Evolutionary conservation across 1,140 invertebrate genomes (phyloP).

Genomic region (Euura saliciscinereae): DNA sequence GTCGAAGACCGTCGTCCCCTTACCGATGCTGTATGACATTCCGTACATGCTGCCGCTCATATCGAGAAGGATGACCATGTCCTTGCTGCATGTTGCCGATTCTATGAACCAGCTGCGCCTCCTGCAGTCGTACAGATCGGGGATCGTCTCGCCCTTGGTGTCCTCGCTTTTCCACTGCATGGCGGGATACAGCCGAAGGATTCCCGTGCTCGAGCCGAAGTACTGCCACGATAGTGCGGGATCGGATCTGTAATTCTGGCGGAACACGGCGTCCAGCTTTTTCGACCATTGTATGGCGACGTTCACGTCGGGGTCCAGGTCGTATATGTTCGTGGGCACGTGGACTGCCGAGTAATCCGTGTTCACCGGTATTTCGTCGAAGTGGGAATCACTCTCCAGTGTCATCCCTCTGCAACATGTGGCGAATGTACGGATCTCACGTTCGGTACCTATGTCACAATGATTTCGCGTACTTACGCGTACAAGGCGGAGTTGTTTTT

Average conservation of each 20-base stretch:
- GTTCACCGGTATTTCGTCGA: slow-evolving; percentile 85
- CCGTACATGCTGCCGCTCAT: slow-evolving; percentile 98
- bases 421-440: slow-evolving; percentile 13
- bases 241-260: slow-evolving; percentile 85
- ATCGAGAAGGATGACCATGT: slow-evolving; percentile 95
- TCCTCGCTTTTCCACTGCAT: slow-evolving; percentile 55
- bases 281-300: slow-evolving; percentile 88
- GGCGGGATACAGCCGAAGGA: slow-evolving; percentile 88
- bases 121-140: slow-evolving; percentile 84
- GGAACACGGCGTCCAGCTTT: slow-evolving; percentile 82
- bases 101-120: slow-evolving; percentile 94
- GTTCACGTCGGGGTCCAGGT: slow-evolving; percentile 68
- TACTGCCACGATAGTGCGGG: slow-evolving; percentile 94
- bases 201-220: slow-evolving; percentile 92
- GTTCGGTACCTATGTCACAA: background rate
- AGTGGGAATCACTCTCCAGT: slow-evolving; percentile 77
- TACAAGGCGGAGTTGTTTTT: slow-evolving; percentile 28
- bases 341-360: slow-evolving; percentile 86
- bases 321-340: slow-evolving; percentile 93
- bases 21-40: slow-evolving; percentile 74
- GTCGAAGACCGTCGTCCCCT: background rate
- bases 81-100: slow-evolving; percentile 96
- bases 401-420: slow-evolving; percentile 54
- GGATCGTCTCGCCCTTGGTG: slow-evolving; percentile 9
- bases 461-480: slow-evolving; percentile 32